Percentiles rank a stretch among this genome's conserved stretches.
phyloP scores from a whole-genome alignment of 2,113 vertebrate genomes.

The Cynopterus brachyotis region DNA sequence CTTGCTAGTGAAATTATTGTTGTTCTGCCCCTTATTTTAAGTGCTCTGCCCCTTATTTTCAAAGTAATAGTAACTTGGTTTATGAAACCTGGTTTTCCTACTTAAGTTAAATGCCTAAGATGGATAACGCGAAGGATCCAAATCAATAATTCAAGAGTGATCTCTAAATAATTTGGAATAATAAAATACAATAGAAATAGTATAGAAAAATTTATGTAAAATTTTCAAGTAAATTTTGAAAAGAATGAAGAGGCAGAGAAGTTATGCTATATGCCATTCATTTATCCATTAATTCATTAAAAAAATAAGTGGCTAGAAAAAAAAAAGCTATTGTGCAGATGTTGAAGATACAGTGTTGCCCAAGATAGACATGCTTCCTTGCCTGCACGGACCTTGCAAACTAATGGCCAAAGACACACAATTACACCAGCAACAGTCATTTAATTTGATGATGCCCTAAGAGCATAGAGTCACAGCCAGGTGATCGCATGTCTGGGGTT shows the following conservation, averaged over 20 bases:
- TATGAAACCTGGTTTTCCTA: background rate
- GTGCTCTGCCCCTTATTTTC: background rate
- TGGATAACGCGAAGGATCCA: background rate
- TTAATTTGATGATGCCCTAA: background rate
- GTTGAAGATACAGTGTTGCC: background rate
- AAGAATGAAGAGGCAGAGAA: background rate
- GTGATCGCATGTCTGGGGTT: background rate
- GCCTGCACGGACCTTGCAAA: background rate
- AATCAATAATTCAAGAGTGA: background rate
- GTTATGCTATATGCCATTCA: background rate
- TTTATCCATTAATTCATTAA: background rate
- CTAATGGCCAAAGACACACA: background rate
- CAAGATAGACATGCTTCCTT: background rate
- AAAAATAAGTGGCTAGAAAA: background rate
- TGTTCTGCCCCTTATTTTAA: background rate
- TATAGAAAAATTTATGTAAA: background rate
- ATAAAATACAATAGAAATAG: background rate
- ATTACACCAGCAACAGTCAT: background rate
- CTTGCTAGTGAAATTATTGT: background rate
- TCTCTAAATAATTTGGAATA: background rate
- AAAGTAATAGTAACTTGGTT: background rate
- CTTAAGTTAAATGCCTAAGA: background rate
- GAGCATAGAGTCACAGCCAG: background rate
- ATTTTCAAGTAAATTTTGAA: background rate
- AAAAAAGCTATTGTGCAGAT: background rate